Base-by-base conservation (phyloP, 2,113 vertebrate species). In the Lathamus discolor region DNA sequence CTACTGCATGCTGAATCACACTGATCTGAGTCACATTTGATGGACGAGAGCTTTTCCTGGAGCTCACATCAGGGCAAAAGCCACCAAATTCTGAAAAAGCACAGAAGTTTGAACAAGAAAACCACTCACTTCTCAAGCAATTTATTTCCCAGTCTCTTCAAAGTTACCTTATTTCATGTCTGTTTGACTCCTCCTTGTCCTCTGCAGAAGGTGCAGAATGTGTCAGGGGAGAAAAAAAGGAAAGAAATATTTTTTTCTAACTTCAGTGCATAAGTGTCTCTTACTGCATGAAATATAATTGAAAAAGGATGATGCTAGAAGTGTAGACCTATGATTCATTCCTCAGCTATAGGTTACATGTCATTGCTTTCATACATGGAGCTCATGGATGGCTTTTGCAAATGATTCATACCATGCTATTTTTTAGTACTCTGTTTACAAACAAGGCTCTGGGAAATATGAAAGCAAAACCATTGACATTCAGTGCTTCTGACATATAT, bases 151-250 rank as follows among this genome's bases (percentile, higher is more conserved):
- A 74, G 0, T 20, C 51, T 18, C 61, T 88, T 70, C 37, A 49
- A 54, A 74, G 22, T 29, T 44, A 25, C 27, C 64, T 59, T 10
- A 67, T 95, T 92, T 86, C 68, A 51, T 24, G 22, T 28, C 59
- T 1, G 3, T 80, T 86, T 83, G 27, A 61, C 92, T 90, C 61
- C 51, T 84, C 43, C 69, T 92, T 85, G 57, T 62, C 78, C 61
- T 87, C 51, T 80, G 41, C 62, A 79, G 81, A 90, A 95, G 69
- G 91, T 84, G 73, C 23, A 81, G 82, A 84, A 52, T 15, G 57
- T 67, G 52, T 64, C 62, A 80, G 31, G 41, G 44, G 41, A 81
- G 20, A 35, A 28, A 77, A 77, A 87, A 76, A 52, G 19, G 27
- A 19, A 67, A 67, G 82, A 91, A 44, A 12, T 25, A 18, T 43